Evolutionary conservation across 2,113 vertebrate species (phyloP).

Genomic region (Nibea coibor): DNA sequence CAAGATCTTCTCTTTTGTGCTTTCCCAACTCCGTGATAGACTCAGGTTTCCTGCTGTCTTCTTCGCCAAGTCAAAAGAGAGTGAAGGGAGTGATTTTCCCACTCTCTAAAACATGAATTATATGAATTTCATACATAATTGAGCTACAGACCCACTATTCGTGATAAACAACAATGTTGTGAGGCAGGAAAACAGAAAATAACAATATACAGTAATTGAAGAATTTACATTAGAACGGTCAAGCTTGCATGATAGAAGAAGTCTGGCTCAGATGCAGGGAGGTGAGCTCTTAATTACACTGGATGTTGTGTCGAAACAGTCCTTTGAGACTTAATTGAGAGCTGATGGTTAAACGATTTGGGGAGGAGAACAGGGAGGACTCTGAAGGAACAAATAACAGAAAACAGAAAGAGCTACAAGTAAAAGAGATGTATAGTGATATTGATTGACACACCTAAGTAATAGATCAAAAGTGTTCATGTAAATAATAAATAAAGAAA

Average conservation of each 20-base stretch:
- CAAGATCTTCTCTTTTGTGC: neutral
- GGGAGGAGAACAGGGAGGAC: conserved; percentile 14
- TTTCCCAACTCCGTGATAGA: neutral
- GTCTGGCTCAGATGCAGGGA: neutral
- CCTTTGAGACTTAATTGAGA: conserved; percentile 15
- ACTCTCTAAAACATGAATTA: conserved; percentile 13
- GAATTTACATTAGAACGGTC: neutral
- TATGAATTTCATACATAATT: neutral
- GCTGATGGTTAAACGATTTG: conserved; percentile 21
- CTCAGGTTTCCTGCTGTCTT: neutral
- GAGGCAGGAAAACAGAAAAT: neutral
- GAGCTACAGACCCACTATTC: neutral
- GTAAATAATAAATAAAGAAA: neutral
- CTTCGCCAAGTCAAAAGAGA: conserved; percentile 2
- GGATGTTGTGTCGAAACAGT: neutral
- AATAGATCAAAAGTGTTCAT: neutral
- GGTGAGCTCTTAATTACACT: conserved; percentile 5
- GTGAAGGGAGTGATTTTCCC: neutral
- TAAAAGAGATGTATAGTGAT: neutral
- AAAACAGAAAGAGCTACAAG: conserved; percentile 3
- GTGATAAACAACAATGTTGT: neutral
- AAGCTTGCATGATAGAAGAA: neutral
- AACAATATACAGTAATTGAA: neutral
- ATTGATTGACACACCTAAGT: neutral
- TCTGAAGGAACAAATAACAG: neutral